Base-by-base conservation (phyloP, 35 echinoderm and acorn worm genomes). In the Anneissia japonica region DNA sequence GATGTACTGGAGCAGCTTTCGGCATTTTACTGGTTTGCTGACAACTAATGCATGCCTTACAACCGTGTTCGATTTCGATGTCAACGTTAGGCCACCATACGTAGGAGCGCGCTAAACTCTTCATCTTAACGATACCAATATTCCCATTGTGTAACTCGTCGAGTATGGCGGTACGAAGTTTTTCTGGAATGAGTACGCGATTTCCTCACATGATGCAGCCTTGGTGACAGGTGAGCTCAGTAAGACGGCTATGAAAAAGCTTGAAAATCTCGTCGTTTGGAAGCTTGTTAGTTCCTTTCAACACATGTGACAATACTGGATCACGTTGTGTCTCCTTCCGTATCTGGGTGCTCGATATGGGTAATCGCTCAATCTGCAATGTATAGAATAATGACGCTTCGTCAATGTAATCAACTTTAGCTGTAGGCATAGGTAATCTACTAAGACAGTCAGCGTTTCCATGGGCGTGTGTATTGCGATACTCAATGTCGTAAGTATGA, bases 21-120 rank as follows among this genome's bases (percentile, higher is more conserved):
- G 43, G 79, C 30, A 41, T 82, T 36, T 77, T 77, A 34, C 79
- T 81, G 19, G 40, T 56, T 74, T 81, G 31, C 37, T 82, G 78
- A 73, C 78, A 88, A 35, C 80, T 34, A 26, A 32, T 30, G 29
- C 77, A 88, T 4, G 78, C 1, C 73, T 74, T 77, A 14, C 36
- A 38, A 38, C 16, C 1, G 16, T 81, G 46, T 37, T 74, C 43
- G 23, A 81, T 81, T n/a, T 26, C 46, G 9, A 9, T 38, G 23
- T 80, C 76, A 37, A 86, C 34, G 30, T 88, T 88, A 30, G 86
- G 77, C 86, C 79, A 88, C 86, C 86, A 88, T 17, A 88, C 36
- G 64, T 79, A 51, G 6, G n/a, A 72, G 30, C 78, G 39, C 0
- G 86, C 77, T 14, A 88, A 38, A 64, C 39, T 64, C 74, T 88